These are phyloP conservation scores for Athrips mouffetella DNA, from an alignment of 2,888 invertebrate genomes.

Conservation along the genomic window DNA sequence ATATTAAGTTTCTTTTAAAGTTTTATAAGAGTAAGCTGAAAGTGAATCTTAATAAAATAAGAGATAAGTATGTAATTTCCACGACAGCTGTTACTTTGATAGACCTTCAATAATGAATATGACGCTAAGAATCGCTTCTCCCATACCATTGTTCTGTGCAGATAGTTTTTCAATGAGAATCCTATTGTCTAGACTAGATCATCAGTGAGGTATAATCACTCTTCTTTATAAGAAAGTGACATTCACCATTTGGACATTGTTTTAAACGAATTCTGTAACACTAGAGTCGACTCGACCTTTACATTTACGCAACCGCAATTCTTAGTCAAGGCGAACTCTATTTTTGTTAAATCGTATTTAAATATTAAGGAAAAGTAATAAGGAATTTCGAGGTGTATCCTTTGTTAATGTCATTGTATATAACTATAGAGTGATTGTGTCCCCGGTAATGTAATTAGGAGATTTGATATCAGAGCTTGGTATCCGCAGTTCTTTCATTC, in stretches of 20 bases:
- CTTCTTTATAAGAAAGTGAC: slow-evolving; percentile 27
- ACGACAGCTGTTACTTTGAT: slow-evolving; percentile 15
- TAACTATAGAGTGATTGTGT: slow-evolving; percentile 69
- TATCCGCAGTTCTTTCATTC: slow-evolving; percentile 60
- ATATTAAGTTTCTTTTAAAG: slow-evolving; percentile 29
- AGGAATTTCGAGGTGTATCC: slow-evolving; percentile 55
- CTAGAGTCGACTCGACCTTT: slow-evolving; percentile 20
- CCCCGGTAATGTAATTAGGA: slow-evolving; percentile 60
- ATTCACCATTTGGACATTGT: slow-evolving; percentile 64
- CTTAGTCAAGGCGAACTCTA: slow-evolving; percentile 22
- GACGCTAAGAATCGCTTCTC: slow-evolving; percentile 28
- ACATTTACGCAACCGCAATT: slow-evolving; percentile 30
- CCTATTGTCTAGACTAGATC: slow-evolving; percentile 33
- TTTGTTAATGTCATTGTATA: slow-evolving; percentile 62
- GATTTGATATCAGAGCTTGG: slow-evolving; percentile 58
- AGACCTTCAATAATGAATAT: slow-evolving; percentile 15
- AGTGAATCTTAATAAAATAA: slow-evolving; percentile 28
- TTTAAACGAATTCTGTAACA: slow-evolving; percentile 33
- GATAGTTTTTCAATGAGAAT: slow-evolving; percentile 41
- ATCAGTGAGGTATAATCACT: slow-evolving; percentile 16
- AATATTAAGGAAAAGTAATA: slow-evolving; percentile 38
- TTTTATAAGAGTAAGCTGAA: slow-evolving; percentile 29
- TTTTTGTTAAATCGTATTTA: slow-evolving; percentile 24
- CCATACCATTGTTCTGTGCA: slow-evolving; percentile 43
- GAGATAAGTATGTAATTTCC: slow-evolving; percentile 19